Evolutionary conservation across 2,113 vertebrate species (phyloP), one percentile per base, ranked within the genome.

Genomic region (Amazona guildingii): DNA sequence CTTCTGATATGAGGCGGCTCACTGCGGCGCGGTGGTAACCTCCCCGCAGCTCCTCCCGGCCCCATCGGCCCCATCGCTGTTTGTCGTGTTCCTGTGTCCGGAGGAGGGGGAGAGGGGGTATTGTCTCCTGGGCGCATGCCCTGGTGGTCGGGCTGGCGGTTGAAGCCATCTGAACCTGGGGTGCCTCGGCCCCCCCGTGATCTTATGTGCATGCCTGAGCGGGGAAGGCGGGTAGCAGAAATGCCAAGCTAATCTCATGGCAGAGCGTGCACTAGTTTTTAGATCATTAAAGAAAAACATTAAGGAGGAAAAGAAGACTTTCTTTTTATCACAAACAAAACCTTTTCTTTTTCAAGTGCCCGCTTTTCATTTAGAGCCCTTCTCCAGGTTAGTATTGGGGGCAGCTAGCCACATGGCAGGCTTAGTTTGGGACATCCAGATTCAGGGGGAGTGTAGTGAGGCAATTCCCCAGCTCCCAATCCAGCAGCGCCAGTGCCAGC

Each of bases 381-480:
- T 11, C 35, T 10, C 44, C 8, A 21, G 17, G 24, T 27, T 27
- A 6, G 16, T 3, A 18, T 4, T 55, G 49, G 28, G 43, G 21
- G 16, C 55, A 29, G 28, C 52, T n/a, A 3, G 10, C 31, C 20
- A 0, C 9, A 1, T 1, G 29, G 28, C 3, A 31, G 19, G 10
- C 10, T 55, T 13, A 1, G 3, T 33, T 7, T 18, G 29, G 49
- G 29, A 31, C 35, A 15, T 29, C n/a, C 29, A 8, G 29, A 13
- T 15, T 16, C 6, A 11, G 63, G 44, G 17, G 19, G 29, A 55
- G 54, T 4, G 24, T 61, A 29, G n/a, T 2, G 37, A 35, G 52
- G 28, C 27, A 67, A 2, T 1, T 4, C n/a, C 23, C n/a, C 49
- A 5, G 1, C 17, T 74, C 64, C 54, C 5, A 13, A 11, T 1